A percentile compares a stretch with the other conserved stretches of the same genome.
Evolutionary conservation across 2,888 invertebrate species (phyloP).

Genomic region (Adela reaumurella): DNA sequence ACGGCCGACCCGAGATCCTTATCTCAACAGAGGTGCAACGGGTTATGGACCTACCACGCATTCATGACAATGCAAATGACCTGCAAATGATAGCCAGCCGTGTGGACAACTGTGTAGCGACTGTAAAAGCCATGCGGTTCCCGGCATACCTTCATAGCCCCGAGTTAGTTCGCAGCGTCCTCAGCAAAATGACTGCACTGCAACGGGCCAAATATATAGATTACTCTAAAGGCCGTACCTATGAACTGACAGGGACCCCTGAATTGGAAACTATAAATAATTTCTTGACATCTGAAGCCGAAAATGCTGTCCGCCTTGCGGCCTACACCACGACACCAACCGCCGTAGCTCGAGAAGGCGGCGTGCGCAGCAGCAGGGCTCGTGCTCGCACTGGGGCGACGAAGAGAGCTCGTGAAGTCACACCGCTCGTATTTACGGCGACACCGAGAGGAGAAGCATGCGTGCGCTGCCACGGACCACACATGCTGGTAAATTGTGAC

Average conservation of each 20-base stretch:
- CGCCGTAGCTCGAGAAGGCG: not conserved
- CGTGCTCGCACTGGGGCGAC: no score
- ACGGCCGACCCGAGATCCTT: not conserved
- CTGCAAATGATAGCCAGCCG: not conserved
- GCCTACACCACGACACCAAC: not conserved
- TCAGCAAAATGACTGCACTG: not conserved
- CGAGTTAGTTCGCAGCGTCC: not conserved
- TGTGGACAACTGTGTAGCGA: not conserved
- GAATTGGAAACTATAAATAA: not conserved
- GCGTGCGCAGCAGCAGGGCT: slow-evolving; percentile 3
- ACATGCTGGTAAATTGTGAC: slow-evolving; percentile 3
- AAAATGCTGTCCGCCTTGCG: not conserved
- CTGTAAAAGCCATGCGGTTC: not conserved
- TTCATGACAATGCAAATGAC: not conserved
- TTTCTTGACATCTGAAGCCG: no score
- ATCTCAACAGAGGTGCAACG: not conserved
- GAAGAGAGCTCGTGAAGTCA: no score
- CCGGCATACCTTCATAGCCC: not conserved
- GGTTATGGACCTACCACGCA: not conserved
- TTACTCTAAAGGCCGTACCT: no score
- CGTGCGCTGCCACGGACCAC: slow-evolving; percentile 2
- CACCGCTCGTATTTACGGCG: not conserved
- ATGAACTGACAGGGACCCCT: not conserved
- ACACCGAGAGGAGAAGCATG: slow-evolving; percentile 6
- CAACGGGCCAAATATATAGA: no score